Evolutionary conservation across 64 coral and sea anemone species (phyloP), one percentile per base, ranked within the genome.

Genomic region (Cladopsammia gracilis): DNA sequence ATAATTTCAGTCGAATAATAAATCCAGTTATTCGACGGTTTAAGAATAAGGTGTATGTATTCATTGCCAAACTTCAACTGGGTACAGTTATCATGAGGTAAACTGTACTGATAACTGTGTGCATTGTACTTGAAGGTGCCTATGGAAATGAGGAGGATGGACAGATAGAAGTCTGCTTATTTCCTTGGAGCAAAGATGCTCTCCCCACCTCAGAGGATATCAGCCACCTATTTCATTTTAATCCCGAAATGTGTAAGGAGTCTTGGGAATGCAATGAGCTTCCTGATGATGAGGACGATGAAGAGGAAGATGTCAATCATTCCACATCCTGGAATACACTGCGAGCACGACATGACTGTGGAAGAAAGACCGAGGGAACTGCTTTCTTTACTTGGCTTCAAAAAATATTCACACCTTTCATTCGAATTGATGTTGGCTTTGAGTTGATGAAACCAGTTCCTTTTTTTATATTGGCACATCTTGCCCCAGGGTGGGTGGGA

Each of bases 401-500:
- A 26, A 65, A 58, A 66, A 12, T 85, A 20, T 85, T 95, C 56
- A 71, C 64, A 58, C 89, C 94, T 15, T 91, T 76, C n/a, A 49
- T 91, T 24, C 75, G 20, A 46, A 43, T 88, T 56, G 64, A 20
- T 59, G 69, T 90, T 59, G 94, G 94, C 67, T 45, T 74, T 48
- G 89, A 95, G 0, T 45, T 68, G n/a, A 78, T 95, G 79, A 95
- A 95, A 34, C 94, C 94, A 43, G 89, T 92, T 14, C 72, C 83
- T 0, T 20, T 76, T 18, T 81, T 95, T 44, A 81, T 95, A 20
- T 43, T 95, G 49, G 86, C 89, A 64, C 64, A 87, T 42, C 75
- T 95, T 61, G 65, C 89, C 18, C 94, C 94, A 60, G 94, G 94
- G 2, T 95, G 89, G 94, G 94, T 91, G 47, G 94, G 94, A 43